Base-by-base conservation (phyloP, 2,113 vertebrate genomes). In the Sakesphorus luctuosus region DNA sequence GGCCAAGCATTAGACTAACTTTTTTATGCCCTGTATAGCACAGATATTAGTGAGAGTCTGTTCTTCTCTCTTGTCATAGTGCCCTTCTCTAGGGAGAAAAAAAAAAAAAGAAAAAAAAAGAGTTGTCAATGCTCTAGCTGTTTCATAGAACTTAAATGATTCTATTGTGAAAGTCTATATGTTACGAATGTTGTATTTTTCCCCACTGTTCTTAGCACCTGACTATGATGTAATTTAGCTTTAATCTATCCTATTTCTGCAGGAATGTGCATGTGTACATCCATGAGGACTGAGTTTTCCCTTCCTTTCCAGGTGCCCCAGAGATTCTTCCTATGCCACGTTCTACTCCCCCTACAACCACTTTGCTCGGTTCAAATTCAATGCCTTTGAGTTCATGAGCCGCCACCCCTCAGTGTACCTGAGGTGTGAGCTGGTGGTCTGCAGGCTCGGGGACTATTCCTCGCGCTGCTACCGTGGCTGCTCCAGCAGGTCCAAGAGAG, bases 391-490 rank as follows among this genome's bases (percentile, higher is more conserved):
- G 94, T 98, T 98, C 96, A 92, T 98, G 15, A 66, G 82, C 46
- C 91, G 12, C 74, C 93, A 97, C 26, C 18, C 94, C 0, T 78
- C 62, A 0, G 98, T 98, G 71, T 98, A 97, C 96, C 94, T 98
- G 71, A 89, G 12, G 66, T 98, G 98, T 12, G 94, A 97, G 84
- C 79, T 98, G 96, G 82, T 92, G 40, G 97, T 98, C 74, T 98
- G 98, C 94, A 74, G 90, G 63, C 86, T 89, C 0, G 16, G 78
- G 0, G 97, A 98, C 75, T 62, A 3, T 24, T 91, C 94, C 47
- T 98, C 98, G 68, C 97, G 53, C 76, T 98, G 98, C 95, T 73
- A 89, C 95, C 40, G 0, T 14, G 98, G 98, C 87, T 98, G 98
- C 21, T 2, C 49, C 3, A 8, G 11, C 16, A 95, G 97, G 40